These are phyloP conservation scores for Eristalinus sepulchralis DNA, from an alignment of 2,888 invertebrate genomes.

Conservation along the genomic window DNA sequence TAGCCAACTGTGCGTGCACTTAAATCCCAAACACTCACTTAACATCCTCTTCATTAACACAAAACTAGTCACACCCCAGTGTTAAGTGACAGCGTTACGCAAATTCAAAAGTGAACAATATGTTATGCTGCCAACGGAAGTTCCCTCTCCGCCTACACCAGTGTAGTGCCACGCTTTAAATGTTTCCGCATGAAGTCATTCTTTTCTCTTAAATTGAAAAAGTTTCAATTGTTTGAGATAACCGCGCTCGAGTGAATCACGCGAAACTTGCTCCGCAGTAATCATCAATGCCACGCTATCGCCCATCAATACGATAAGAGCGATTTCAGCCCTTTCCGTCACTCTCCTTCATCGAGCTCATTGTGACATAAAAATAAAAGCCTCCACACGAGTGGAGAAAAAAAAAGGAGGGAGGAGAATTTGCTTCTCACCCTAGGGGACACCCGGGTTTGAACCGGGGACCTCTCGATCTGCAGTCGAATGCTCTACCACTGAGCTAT, in stretches of 20 bases:
- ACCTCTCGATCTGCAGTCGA: constrained; percentile 79
- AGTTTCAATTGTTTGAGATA: not conserved
- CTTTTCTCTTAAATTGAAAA: not conserved
- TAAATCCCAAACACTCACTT: too few species aligned
- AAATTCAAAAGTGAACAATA: too few species aligned
- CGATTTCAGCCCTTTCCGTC: not conserved
- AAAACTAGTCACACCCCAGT: too few species aligned
- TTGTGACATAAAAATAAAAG: not conserved
- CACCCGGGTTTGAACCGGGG: constrained; percentile 79
- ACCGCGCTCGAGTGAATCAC: not conserved
- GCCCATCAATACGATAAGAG: not conserved
- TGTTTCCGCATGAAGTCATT: not conserved
- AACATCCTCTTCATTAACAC: too few species aligned
- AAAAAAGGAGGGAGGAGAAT: not conserved
- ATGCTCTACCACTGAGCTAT: constrained; percentile 79
- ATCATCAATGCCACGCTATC: not conserved
- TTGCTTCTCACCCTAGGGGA: constrained; percentile 68
- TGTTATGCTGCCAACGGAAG: too few species aligned
- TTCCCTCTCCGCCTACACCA: too few species aligned
- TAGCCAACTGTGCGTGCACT: too few species aligned
- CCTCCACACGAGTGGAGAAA: not conserved
- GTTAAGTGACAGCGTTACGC: too few species aligned
- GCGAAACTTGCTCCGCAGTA: not conserved
- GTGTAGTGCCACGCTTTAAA: not conserved
- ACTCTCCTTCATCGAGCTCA: not conserved